phyloP scores from a whole-genome alignment of 2,113 vertebrate species.

The Tyto alba region DNA sequence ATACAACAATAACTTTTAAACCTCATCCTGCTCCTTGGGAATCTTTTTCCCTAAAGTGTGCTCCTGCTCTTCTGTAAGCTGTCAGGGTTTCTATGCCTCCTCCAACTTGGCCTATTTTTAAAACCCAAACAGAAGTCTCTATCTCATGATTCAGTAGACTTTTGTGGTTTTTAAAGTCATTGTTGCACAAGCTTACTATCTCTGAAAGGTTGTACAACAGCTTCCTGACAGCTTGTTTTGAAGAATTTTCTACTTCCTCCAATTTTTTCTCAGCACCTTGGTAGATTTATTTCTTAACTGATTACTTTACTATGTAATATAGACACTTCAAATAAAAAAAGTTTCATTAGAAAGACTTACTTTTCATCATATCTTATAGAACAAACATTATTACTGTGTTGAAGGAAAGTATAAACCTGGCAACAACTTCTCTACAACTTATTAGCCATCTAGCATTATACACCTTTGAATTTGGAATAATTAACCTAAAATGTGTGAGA shows the following conservation, averaged over 20 bases:
- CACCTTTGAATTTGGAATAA: background rate
- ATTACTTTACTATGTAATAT: background rate
- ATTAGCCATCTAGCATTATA: no score
- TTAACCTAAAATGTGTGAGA: background rate
- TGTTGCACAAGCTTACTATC: background rate
- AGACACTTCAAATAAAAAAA: background rate
- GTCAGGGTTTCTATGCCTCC: background rate
- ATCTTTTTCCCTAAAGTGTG: rapidly evolving
- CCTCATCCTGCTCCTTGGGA: background rate
- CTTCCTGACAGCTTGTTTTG: background rate
- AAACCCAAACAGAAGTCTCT: background rate
- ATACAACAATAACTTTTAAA: background rate
- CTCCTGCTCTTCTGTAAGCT: background rate
- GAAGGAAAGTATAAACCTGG: background rate
- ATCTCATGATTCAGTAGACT: background rate
- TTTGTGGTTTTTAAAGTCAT: background rate
- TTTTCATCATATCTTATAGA: background rate
- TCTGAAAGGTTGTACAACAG: background rate
- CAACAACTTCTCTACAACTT: background rate
- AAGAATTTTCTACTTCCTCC: background rate
- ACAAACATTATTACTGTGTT: background rate
- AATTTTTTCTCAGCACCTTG: background rate
- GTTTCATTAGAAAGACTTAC: background rate
- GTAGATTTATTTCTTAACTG: background rate
- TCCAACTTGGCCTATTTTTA: background rate